These are phyloP conservation scores for Otus sunia DNA, from an alignment of 2,113 vertebrate genomes.

Conservation along the genomic window DNA sequence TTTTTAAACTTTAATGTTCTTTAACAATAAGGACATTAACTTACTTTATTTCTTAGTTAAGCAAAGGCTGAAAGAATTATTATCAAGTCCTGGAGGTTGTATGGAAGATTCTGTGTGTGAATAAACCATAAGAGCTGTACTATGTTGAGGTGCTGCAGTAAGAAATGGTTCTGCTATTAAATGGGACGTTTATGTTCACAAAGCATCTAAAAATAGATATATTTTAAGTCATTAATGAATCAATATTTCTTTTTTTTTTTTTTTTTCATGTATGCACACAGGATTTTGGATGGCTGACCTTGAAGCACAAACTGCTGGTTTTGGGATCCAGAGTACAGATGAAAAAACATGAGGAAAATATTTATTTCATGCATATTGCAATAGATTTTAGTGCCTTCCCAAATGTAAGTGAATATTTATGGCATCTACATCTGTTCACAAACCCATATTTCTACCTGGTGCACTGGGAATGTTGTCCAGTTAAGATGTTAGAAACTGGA, in stretches of 20 bases:
- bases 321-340: not conserved
- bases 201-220: not conserved
- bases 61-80: not conserved
- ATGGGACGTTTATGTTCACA: not conserved
- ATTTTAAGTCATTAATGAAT: not conserved
- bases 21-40: rapidly evolving
- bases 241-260: too few species aligned
- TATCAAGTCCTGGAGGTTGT: not conserved
- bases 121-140: not conserved
- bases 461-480: not conserved
- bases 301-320: not conserved
- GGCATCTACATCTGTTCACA: not conserved
- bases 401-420: not conserved
- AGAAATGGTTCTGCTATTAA: not conserved
- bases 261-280: not conserved
- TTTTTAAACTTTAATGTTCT: not conserved
- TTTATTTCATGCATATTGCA: not conserved
- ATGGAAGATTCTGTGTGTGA: not conserved
- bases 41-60: not conserved
- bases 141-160: not conserved
- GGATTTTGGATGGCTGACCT: not conserved
- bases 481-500: not conserved
- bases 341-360: not conserved
- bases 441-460: not conserved
- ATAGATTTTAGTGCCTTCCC: not conserved